Evolutionary conservation across 1,140 invertebrate species (phyloP), one percentile per base, ranked within the genome.

Genomic region (Heliothis virescens): DNA sequence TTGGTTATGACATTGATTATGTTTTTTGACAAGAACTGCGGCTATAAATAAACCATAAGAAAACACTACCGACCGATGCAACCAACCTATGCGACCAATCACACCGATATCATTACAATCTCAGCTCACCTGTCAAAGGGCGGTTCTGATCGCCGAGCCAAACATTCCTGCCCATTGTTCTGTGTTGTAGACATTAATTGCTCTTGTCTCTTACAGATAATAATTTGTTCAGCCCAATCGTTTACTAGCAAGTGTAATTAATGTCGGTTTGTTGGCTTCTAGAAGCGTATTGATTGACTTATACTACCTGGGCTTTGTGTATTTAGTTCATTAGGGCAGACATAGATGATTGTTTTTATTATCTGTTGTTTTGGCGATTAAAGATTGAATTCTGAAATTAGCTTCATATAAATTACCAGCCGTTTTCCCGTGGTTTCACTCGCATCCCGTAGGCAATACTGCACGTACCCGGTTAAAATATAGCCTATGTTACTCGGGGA

Each of bases 171-270:
- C 11, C n/a, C 41, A 47, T 65, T 18, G 62, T 48, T 11, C n/a
- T 16, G 3, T 47, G 16, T 48, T 0, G 62, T 4, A 11, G 41
- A 41, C 41, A 65, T 65, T 48, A 48, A 65, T 65, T 12, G 29
- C 21, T 41, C 29, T 16, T 65, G 34, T 18, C 34, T 12, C n/a
- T n/a, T n/a, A 18, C 16, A 47, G 41, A 65, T 63, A 48, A 65
- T 65, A 65, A 65, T 65, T 65, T 65, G 62, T 65, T 65, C 62
- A 48, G 16, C 62, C 62, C 41, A 18, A 65, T 65, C 62, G 62
- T 48, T 65, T 65, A 48, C 62, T 41, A 2, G 29, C 18, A 65
- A 4, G 3, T 0, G 0, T 65, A 18, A 65, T 65, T 65, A 65
- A 65, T 65, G 41, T 18, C 62, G 16, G 13, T 65, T 9, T 59